These are phyloP conservation scores for Sinocyclocheilus anshuiensis DNA, from an alignment of 2,113 vertebrate species.

Conservation along the genomic window DNA sequence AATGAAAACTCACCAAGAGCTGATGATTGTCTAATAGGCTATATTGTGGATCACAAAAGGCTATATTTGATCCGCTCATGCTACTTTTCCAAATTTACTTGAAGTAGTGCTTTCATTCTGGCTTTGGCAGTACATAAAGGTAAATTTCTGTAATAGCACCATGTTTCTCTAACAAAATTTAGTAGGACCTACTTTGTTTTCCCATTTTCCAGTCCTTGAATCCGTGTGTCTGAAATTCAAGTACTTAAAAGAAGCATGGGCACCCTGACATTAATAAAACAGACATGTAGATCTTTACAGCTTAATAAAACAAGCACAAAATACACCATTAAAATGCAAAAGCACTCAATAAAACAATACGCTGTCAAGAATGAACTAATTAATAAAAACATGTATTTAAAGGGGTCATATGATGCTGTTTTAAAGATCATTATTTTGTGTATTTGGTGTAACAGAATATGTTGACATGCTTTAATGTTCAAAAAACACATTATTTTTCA, in stretches of 20 bases:
- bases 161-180: neutral
- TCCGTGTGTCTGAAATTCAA: neutral
- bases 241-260: neutral
- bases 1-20: neutral
- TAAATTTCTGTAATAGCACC: neutral
- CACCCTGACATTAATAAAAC: neutral
- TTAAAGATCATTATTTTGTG: no score
- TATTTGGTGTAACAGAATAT: no score
- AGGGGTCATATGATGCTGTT: no score
- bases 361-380: neutral
- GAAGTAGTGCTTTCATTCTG: neutral
- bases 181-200: neutral
- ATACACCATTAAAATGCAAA: no score
- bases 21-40: neutral
- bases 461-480: no score
- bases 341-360: neutral
- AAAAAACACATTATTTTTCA: no score
- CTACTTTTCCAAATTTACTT: neutral
- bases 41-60: no score
- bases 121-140: neutral
- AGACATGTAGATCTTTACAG: neutral
- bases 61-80: neutral
- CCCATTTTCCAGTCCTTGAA: neutral
- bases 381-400: no score
- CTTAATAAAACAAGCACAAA: neutral